These are phyloP conservation scores for Thalassophryne amazonica DNA, from an alignment of 2,797 vertebrate species.

Conservation along the genomic window DNA sequence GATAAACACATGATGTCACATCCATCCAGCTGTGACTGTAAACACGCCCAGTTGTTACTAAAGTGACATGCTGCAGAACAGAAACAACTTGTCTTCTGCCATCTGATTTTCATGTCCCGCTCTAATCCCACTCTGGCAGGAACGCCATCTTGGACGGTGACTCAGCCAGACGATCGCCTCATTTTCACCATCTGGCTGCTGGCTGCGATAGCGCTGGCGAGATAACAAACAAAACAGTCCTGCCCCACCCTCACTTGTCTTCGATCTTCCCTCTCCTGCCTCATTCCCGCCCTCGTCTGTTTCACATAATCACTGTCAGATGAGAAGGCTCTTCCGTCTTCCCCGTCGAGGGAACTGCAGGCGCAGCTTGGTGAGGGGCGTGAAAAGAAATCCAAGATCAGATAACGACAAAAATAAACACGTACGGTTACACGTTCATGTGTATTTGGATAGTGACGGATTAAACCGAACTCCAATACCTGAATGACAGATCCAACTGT, in stretches of 20 bases:
- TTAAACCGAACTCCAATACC: too few relatives aligned
- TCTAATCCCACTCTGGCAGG: conserved; percentile 26
- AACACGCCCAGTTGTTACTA: conserved; percentile 17
- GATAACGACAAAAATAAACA: too few relatives aligned
- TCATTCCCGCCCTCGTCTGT: conserved; percentile 15
- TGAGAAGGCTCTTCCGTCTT: conserved; percentile 19
- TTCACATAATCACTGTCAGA: conserved; percentile 49
- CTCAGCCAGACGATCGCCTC: conserved; percentile 36
- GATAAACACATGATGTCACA: conserved; percentile 25
- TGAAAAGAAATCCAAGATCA: too few relatives aligned
- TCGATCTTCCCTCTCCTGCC: conserved; percentile 15
- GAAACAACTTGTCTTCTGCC: conserved; percentile 6
- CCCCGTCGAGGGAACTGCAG: conserved; percentile 23
- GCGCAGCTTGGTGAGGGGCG: conserved; percentile 25
- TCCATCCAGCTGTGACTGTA: conserved; percentile 7
- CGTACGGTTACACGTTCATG: too few relatives aligned
- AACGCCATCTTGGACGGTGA: conserved; percentile 33
- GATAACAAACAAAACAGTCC: conserved; percentile 40
- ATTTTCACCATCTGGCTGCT: conserved; percentile 30
- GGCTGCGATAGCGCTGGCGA: conserved; percentile 33
- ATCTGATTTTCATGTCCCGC: conserved; percentile 35
- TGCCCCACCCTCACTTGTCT: conserved; percentile 9
- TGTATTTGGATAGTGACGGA: too few relatives aligned
- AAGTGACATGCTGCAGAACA: conserved; percentile 5
- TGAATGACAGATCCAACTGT: too few relatives aligned